Base-by-base conservation (phyloP, 2,113 vertebrate species). In the Dendropsophus ebraccatus region DNA sequence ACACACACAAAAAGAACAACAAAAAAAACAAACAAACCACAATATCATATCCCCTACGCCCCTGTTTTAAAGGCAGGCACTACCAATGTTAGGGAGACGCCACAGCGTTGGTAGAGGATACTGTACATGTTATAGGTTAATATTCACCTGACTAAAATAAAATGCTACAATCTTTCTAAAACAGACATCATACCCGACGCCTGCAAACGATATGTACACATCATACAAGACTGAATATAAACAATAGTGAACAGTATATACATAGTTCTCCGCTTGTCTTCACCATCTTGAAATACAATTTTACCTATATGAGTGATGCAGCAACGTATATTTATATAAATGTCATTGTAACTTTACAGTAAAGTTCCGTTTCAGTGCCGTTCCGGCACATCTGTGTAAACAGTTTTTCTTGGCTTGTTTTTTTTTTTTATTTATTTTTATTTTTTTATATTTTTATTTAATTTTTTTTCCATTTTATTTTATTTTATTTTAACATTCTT, bases 191-290 rank as follows among this genome's bases (percentile, higher is more conserved):
- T 97, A 95, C 93, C 92, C 92, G 96, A 99, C 97, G 97, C 96
- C 96, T 96, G 96, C 95, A 94, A 98, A 98, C 96, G 96, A 98
- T 99, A 99, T 98, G 95, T 99, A 99, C 97, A 99, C 97, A 98
- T 99, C 94, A 97, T 96, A 96, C 94, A 96, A 98, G 96, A 99
- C 97, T 95, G 96, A 96, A 96, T 98, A 99, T 99, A 97, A 97
- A 97, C 97, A 99, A 97, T 96, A 97, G 98, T 98, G 97, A 97
- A 99, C 97, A 99, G 95, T 97, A 99, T 99, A 94, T 98, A 99
- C 97, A 99, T 88, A 93, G 91, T 94, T 95, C 92, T 95, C 93
- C 92, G 91, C 92, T 93, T 91, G 93, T 96, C 95, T 94, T 93
- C 91, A 94, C 92, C 92, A 94, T 91, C 89, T 94, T 92, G 94